Percentiles rank a stretch among this genome's conserved stretches.
Conservation (phyloP, 2,888 invertebrate genomes). For the Leptinotarsa rubiginosa region DNA sequence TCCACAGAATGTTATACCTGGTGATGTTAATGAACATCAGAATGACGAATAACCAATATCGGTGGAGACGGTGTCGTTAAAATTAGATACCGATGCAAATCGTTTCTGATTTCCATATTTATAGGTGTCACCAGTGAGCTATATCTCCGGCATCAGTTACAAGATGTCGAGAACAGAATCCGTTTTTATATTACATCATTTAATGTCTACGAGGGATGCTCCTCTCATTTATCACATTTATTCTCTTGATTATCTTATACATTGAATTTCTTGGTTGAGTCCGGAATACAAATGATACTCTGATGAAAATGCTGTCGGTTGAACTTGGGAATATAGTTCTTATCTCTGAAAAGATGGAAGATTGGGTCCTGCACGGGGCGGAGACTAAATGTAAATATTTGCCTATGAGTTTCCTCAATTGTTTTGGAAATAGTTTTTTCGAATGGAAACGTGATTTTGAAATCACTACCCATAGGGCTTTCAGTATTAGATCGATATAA, state of each 20-base stretch:
- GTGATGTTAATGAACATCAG: conserved; percentile 43
- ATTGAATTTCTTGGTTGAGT: conserved; percentile 19
- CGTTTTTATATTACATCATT: conserved; percentile 27
- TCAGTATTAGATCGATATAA: too few species aligned
- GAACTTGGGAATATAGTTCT: too few species aligned
- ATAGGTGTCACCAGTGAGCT: conserved; percentile 35
- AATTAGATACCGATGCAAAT: conserved; percentile 42
- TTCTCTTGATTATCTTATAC: conserved; percentile 14
- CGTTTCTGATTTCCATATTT: conserved; percentile 42
- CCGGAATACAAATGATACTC: conserved; percentile 1
- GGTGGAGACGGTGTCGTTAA: conserved; percentile 31
- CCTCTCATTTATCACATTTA: conserved; percentile 3
- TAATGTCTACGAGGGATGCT: conserved; percentile 3
- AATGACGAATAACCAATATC: conserved; percentile 44
- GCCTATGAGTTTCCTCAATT: too few species aligned
- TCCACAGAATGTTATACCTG: conserved; percentile 37
- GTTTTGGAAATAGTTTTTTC: too few species aligned
- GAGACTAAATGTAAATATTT: too few species aligned
- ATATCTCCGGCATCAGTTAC: conserved; percentile 34
- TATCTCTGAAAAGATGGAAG: too few species aligned
- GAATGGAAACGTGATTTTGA: too few species aligned
- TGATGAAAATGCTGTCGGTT: background rate
- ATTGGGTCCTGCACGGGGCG: too few species aligned
- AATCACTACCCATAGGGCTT: too few species aligned
- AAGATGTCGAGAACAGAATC: conserved; percentile 34